Base-by-base conservation (phyloP, 2,888 invertebrate species). In the Clepsis dumicolana region DNA sequence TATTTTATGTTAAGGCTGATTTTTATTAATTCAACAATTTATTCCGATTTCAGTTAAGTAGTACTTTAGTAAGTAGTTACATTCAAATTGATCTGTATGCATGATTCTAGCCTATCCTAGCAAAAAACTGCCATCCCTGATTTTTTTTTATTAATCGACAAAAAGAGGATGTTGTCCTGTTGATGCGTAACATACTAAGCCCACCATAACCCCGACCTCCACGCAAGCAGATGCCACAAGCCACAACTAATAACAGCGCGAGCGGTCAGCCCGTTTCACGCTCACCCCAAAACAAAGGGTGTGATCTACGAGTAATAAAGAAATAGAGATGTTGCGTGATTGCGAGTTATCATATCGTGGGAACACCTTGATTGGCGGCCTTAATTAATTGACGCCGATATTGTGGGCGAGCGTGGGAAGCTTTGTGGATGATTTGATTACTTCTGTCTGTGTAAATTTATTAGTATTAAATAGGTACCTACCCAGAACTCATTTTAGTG, bases 251-350 rank as follows among this genome's bases (percentile, higher is more conserved):
- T 86, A 82, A 87, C 72, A 78, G 77, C 78, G 74, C 76, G 73
- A 76, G 81, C 80, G 87, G 83, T 80, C 83, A 77, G 84, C 80
- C 88, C 85, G 85, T 91, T 92, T 93, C 90, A 90, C 92, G 88
- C 93, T 79, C 81, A 83, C 92, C 93, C 92, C 84, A 88, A 91
- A 93, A 93, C 92, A 93, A 93, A 87, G 78, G 76, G 81, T 80
- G 84, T 84, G 88, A 89, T 89, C 86, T 83, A n/a, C n/a, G n/a
- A n/a, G n/a, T n/a, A 88, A 89, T 88, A 87, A 87, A 84, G 78
- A 85, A 85, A 90, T 93, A 86, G 93, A 93, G 93, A 93, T 93
- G 92, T 93, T 93, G 93, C 93, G 92, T 93, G 93, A 93, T 93
- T 92, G 88, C 75, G 82, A 87, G 91, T 88, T 91, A 93, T 92